Conservation (phyloP, 2,113 vertebrate species). For the Pica pica region DNA sequence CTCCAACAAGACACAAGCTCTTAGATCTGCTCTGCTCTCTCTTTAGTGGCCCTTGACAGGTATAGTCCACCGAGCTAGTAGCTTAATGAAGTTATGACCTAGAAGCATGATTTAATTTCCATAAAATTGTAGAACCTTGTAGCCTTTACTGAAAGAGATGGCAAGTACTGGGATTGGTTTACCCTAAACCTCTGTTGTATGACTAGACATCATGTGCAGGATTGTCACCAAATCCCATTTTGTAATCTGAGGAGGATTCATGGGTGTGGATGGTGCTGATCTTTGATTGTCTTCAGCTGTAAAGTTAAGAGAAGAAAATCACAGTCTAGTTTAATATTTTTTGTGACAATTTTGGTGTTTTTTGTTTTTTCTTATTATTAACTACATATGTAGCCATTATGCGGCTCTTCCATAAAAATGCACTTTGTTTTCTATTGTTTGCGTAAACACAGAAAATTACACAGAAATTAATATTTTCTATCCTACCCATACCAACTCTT, state of each 20-base stretch:
- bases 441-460: not conserved
- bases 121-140: not conserved
- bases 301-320: not conserved
- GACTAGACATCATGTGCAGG: not conserved
- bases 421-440: not conserved
- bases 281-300: not conserved
- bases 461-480: not conserved
- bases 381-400: not conserved
- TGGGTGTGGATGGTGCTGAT: not conserved
- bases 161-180: not conserved
- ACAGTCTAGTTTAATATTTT: not conserved
- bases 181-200: not conserved
- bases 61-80: not conserved
- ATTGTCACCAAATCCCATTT: not conserved
- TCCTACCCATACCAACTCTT: not conserved
- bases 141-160: not conserved
- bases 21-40: not conserved
- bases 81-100: not conserved
- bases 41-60: not conserved
- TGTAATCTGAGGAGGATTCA: not conserved
- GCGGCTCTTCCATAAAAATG: not conserved
- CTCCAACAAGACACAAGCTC: not conserved
- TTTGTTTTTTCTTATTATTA: not conserved
- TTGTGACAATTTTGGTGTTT: not conserved
- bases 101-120: not conserved